Base-by-base conservation (phyloP, 2,888 invertebrate species). In the Calameuta idolon region DNA sequence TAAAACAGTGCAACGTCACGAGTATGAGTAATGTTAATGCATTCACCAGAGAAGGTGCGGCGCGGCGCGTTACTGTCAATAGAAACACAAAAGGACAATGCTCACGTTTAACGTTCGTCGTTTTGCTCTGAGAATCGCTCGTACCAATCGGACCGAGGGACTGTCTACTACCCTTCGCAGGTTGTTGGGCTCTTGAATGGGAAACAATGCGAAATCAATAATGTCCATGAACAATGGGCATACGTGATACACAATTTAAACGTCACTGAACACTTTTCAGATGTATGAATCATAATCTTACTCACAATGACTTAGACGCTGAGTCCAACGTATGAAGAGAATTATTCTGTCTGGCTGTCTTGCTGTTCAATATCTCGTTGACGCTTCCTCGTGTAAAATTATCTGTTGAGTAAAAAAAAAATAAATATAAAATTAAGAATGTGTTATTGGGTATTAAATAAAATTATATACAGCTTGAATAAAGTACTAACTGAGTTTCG, bases 101-200 rank as follows among this genome's bases (percentile, higher is more conserved):
- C 79, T 82, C 77, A 85, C 85, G 80, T 81, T 82, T 82, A 23
- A 80, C 75, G 37, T 79, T 74, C 34, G 83, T 73, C 2, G 80
- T 55, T 75, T 82, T 85, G 69, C 55, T 76, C 12, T 33, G 74
- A 11, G 76, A 37, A 31, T 79, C 79, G 33, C n/a, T 68, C 69
- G 73, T 76, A 71, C 71, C 71, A 12, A 71, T 71, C 34, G 71
- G 12, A 33, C 71, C 71, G 12, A 37, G 33, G 30, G 79, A 55
- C 15, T 76, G 79, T 76, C 35, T 74, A 11, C 35, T 74, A n/a
- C 74, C 35, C n/a, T 74, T 76, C 11, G 33, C 69, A 31, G 79
- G 55, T 37, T 74, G 76, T 74, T 79, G 79, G 11, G 74, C 12
- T 5, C 79, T 79, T 34, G 4, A 79, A 79, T 69, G 74, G 12